Evolutionary conservation across 2,797 vertebrate genomes (phyloP).

Genomic region (Falco columbarius): DNA sequence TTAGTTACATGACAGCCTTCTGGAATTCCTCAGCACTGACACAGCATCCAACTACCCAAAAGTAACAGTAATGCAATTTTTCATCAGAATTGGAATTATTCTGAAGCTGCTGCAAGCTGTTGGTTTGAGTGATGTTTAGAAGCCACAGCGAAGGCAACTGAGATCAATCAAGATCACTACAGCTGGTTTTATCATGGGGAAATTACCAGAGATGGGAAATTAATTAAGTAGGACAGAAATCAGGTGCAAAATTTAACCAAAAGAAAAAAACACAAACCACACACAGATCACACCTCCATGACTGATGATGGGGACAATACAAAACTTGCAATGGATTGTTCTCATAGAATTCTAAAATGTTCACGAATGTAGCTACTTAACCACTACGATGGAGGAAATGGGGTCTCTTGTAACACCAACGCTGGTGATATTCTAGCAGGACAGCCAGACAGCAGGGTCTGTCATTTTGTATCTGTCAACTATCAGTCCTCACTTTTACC

Average conservation of each 20-base stretch:
- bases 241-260: not conserved
- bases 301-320: not conserved
- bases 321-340: not conserved
- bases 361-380: not conserved
- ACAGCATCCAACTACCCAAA: not conserved
- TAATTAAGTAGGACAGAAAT: not conserved
- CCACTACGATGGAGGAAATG: not conserved
- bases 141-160: not conserved
- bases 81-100: not conserved
- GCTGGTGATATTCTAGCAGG: not conserved
- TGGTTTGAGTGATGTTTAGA: not conserved
- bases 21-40: slow-evolving; percentile 30
- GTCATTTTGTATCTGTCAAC: not conserved
- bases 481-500: not conserved
- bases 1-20: not conserved
- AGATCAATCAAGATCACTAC: not conserved
- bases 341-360: not conserved
- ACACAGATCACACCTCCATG: not conserved
- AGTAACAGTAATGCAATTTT: not conserved
- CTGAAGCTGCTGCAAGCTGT: not conserved
- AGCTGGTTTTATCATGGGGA: not conserved
- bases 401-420: not conserved
- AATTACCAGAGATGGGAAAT: not conserved
- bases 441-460: not conserved
- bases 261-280: rapidly evolving